Percentiles rank a stretch among this genome's conserved stretches.
phyloP scores from a whole-genome alignment of 2,113 vertebrate species.

The Rynchops niger region DNA sequence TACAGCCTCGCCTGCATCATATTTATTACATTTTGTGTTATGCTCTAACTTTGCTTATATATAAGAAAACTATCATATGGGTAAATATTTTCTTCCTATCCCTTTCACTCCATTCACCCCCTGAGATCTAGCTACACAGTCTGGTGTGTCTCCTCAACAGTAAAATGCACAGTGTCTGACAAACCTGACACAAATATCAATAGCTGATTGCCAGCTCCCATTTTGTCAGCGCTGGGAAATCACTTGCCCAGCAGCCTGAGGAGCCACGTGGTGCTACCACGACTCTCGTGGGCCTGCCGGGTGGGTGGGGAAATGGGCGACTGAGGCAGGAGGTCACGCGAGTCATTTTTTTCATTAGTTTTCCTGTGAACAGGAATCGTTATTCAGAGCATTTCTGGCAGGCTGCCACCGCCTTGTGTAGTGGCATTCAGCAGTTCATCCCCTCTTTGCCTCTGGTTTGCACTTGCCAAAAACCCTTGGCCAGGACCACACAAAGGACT shows the following conservation, averaged over 20 bases:
- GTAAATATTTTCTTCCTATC: background rate
- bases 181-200: background rate
- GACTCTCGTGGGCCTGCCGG: background rate
- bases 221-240: background rate
- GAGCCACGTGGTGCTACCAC: background rate
- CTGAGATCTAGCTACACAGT: background rate
- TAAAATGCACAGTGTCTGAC: background rate
- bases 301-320: background rate
- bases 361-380: background rate
- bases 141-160: background rate
- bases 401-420: background rate
- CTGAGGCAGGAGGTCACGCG: fast-evolving
- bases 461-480: background rate
- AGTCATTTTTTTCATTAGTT: background rate
- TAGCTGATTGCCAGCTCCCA: background rate
- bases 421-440: background rate
- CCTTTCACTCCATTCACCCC: background rate
- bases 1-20: background rate
- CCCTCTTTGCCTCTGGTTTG: background rate
- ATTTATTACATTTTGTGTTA: background rate
- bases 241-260: background rate
- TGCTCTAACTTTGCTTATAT: background rate
- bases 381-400: background rate
- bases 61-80: background rate
- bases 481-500: background rate